phyloP scores from a whole-genome alignment of 2,888 invertebrate species.

The Polyommatus icarus region DNA sequence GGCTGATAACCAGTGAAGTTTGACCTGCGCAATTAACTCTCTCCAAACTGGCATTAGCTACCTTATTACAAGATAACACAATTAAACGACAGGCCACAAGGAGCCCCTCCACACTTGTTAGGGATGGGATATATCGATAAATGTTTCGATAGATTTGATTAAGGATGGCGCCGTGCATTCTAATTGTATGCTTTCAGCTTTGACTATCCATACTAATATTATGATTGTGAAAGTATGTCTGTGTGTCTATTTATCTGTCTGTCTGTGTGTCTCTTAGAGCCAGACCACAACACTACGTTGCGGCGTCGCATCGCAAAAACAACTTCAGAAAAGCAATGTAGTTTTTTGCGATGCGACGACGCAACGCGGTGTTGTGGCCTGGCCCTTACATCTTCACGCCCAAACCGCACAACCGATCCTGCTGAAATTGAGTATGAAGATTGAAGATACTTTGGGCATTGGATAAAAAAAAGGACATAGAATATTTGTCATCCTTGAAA shows the following conservation, averaged over 20 bases:
- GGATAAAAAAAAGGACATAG: too few species aligned
- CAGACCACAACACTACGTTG: too few species aligned
- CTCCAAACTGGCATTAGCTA: conserved; percentile 21
- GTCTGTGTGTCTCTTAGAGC: not conserved
- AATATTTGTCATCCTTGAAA: too few species aligned
- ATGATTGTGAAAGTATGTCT: not conserved
- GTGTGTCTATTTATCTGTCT: not conserved
- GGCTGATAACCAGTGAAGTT: not conserved
- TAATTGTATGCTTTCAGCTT: not conserved
- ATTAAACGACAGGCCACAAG: conserved; percentile 40
- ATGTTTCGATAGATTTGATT: conserved; percentile 6
- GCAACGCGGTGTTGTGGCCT: too few species aligned
- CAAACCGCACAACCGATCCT: too few species aligned
- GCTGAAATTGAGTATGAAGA: too few species aligned
- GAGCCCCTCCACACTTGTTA: not conserved
- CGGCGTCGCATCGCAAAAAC: too few species aligned
- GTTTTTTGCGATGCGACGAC: too few species aligned
- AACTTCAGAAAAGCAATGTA: too few species aligned
- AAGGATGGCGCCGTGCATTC: not conserved
- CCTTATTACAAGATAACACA: conserved; percentile 43
- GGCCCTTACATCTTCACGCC: too few species aligned
- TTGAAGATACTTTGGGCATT: too few species aligned
- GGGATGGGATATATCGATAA: not conserved
- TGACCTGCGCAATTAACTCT: conserved; percentile 5
- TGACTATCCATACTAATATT: not conserved